These are phyloP conservation scores for Danio aesculapii DNA, from an alignment of 2,797 vertebrate species.

Conservation along the genomic window DNA sequence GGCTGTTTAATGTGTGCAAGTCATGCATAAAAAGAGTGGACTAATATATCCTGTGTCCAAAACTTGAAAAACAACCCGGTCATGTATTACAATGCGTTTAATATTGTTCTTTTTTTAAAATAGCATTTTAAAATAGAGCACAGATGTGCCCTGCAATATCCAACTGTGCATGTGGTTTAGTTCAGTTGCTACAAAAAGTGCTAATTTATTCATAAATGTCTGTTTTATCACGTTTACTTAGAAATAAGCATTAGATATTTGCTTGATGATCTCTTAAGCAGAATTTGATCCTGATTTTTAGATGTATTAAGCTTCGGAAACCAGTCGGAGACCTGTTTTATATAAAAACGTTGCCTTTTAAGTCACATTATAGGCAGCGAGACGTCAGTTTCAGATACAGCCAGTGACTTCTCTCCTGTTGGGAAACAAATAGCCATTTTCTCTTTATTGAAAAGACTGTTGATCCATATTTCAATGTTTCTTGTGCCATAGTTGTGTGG, in stretches of 20 bases:
- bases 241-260: constrained; percentile 2
- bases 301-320: constrained; percentile 6
- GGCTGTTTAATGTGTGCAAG: neutral
- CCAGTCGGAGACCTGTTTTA: neutral
- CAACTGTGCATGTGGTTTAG: neutral
- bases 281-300: constrained; percentile 13
- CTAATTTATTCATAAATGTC: neutral
- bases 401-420: constrained; percentile 1
- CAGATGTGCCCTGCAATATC: neutral
- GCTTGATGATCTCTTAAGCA: neutral
- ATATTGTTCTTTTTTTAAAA: too few species aligned
- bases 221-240: neutral
- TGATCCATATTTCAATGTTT: constrained; percentile 37
- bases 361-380: neutral
- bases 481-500: constrained; percentile 24
- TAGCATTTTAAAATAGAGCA: neutral
- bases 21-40: neutral
- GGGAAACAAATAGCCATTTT: constrained; percentile 46
- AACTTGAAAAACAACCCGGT: neutral
- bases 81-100: neutral
- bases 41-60: neutral
- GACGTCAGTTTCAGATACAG: neutral
- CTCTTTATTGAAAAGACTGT: constrained; percentile 17
- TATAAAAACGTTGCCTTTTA: neutral
- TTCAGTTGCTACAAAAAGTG: neutral